A percentile compares a stretch with the other conserved stretches of the same genome.
phyloP scores from a whole-genome alignment of 2,888 invertebrate species.

The Frankliniella intonsa region DNA sequence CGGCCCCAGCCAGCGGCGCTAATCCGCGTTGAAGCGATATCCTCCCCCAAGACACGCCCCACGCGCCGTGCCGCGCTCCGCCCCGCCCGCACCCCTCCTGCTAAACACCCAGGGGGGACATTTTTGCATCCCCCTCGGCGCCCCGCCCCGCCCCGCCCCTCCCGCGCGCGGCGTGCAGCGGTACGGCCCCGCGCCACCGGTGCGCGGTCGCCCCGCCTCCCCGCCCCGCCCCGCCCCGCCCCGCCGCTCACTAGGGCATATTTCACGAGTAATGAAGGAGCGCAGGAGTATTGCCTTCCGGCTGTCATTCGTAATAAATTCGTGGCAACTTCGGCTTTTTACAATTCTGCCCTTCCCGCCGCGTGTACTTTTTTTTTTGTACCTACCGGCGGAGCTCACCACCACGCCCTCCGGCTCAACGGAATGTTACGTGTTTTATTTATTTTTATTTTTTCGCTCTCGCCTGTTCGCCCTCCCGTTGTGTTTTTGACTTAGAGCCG shows the following conservation, averaged over 20 bases:
- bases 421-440: not conserved
- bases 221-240: not conserved
- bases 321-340: conserved; percentile 14
- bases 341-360: not conserved
- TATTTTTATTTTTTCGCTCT: not conserved
- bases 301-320: conserved; percentile 22
- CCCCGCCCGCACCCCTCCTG: not conserved
- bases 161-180: not conserved
- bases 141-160: not conserved
- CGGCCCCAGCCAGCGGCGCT: not conserved
- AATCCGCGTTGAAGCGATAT: not conserved
- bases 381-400: not conserved
- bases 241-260: not conserved
- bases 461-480: not conserved
- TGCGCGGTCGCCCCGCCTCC: not conserved
- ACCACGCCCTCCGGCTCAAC: not conserved
- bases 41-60: no score
- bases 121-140: not conserved
- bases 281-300: conserved; percentile 16
- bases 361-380: not conserved
- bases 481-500: not conserved
- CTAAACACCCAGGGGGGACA: conserved; percentile 20
- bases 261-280: conserved; percentile 21
- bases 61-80: not conserved
- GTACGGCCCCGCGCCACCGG: not conserved